Evolutionary conservation across 2,888 invertebrate species (phyloP).

Genomic region (Pheosia gnoma): DNA sequence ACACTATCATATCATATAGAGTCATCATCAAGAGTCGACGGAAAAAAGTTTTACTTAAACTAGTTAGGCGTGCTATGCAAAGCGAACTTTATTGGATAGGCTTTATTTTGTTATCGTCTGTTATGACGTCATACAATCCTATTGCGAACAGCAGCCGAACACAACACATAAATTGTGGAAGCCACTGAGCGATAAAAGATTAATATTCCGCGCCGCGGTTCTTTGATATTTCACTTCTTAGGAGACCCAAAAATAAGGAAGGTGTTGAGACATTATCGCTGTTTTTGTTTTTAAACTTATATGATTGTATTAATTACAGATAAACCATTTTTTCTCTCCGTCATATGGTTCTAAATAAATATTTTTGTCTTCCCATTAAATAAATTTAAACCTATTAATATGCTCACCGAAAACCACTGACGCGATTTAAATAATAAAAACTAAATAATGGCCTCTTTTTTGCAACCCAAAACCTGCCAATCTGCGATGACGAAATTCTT

Average conservation of each 20-base stretch:
- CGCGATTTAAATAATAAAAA: not conserved
- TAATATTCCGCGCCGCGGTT: slow-evolving; percentile 27
- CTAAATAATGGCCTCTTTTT: too few species aligned
- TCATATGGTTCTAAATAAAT: too few species aligned
- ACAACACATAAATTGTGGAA: slow-evolving; percentile 17
- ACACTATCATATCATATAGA: too few species aligned
- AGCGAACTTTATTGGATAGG: too few species aligned
- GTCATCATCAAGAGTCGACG: too few species aligned
- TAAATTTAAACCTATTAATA: too few species aligned
- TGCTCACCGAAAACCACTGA: too few species aligned
- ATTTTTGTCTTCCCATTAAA: too few species aligned
- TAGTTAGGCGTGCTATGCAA: too few species aligned
- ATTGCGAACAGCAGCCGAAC: slow-evolving; percentile 12
- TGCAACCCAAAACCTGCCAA: not conserved
- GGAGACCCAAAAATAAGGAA: slow-evolving; percentile 19
- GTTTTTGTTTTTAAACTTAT: not conserved
- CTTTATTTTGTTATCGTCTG: not conserved
- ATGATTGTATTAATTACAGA: too few species aligned
- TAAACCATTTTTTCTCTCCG: too few species aligned
- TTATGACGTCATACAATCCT: not conserved
- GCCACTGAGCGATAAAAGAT: slow-evolving; percentile 32
- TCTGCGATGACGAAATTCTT: slow-evolving; percentile 8
- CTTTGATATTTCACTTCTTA: slow-evolving; percentile 33
- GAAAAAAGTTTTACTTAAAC: too few species aligned
- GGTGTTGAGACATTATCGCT: slow-evolving; percentile 14